Percentiles rank a stretch among this genome's conserved stretches.
phyloP scores from a whole-genome alignment of 2,797 vertebrate genomes.

The Rhadinocentrus ornatus region DNA sequence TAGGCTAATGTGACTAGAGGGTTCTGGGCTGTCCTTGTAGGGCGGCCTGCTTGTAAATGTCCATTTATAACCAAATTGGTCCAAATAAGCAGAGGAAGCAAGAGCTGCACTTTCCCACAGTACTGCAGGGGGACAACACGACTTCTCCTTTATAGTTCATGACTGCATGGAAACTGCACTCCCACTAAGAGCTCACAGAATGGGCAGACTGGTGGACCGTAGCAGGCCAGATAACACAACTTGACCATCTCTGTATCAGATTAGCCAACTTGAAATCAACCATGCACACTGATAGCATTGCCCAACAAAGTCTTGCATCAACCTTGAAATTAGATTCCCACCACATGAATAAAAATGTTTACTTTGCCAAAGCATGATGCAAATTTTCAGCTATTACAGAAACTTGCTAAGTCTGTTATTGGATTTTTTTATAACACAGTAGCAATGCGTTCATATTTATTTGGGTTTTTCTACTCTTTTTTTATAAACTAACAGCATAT shows the following conservation, averaged over 20 bases:
- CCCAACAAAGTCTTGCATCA: slow-evolving; percentile 19
- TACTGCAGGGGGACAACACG: slow-evolving; percentile 64
- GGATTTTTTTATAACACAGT: neutral
- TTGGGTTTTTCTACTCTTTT: neutral
- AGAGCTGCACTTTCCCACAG: slow-evolving; percentile 86
- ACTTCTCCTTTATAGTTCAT: slow-evolving; percentile 76
- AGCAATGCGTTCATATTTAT: neutral
- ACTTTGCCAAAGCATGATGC: neutral
- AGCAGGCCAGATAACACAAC: slow-evolving; percentile 76
- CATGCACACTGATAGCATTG: slow-evolving; percentile 61
- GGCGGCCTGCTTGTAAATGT: slow-evolving; percentile 76
- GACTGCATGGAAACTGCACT: slow-evolving; percentile 81
- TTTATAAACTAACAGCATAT: neutral
- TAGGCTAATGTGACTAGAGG: slow-evolving; percentile 75
- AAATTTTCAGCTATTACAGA: neutral
- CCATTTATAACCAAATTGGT: slow-evolving; percentile 83
- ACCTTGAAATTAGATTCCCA: slow-evolving; percentile 45
- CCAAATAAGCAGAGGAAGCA: slow-evolving; percentile 79
- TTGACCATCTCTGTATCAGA: slow-evolving; percentile 72
- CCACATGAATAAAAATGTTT: slow-evolving; percentile 13
- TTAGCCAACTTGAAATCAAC: slow-evolving; percentile 72
- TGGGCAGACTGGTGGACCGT: slow-evolving; percentile 74
- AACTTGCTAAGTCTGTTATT: neutral
- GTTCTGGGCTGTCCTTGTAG: slow-evolving; percentile 61
- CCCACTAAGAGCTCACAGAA: slow-evolving; percentile 71